These are phyloP conservation scores for Acleris literana DNA, from an alignment of 2,888 invertebrate genomes.

Conservation along the genomic window DNA sequence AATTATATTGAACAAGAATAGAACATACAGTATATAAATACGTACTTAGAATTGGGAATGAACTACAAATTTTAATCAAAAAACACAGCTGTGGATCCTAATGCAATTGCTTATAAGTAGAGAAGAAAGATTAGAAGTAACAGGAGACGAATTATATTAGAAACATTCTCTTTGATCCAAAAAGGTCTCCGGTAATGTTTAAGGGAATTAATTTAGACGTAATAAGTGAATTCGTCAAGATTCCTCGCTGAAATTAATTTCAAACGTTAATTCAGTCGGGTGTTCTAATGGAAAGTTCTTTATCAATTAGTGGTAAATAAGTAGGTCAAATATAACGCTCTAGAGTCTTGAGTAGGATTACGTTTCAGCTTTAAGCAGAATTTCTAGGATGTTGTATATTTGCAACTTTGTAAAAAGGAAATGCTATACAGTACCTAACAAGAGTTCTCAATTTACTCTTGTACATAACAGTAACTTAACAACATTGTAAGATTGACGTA, in stretches of 20 bases:
- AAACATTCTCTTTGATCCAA: slow-evolving; percentile 54
- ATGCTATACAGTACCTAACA: slow-evolving; percentile 13
- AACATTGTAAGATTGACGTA: slow-evolving; percentile 10
- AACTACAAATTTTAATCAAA: not conserved
- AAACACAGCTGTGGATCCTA: not conserved
- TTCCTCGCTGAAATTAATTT: slow-evolving; percentile 56
- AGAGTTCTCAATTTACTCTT: slow-evolving; percentile 7
- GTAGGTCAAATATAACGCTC: slow-evolving; percentile 17
- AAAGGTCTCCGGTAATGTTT: slow-evolving; percentile 53
- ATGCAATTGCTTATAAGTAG: slow-evolving; percentile 40
- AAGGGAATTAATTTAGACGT: slow-evolving; percentile 57
- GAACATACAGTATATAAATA: no score
- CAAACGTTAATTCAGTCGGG: slow-evolving; percentile 51
- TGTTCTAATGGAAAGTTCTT: slow-evolving; percentile 47
- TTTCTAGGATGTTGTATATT: slow-evolving; percentile 15
- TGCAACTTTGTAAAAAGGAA: slow-evolving; percentile 26
- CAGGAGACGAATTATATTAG: slow-evolving; percentile 66
- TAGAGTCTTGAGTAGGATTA: slow-evolving; percentile 6
- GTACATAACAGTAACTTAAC: slow-evolving; percentile 16
- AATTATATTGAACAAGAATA: no score
- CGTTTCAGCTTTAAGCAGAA: slow-evolving; percentile 7
- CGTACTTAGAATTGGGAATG: not conserved
- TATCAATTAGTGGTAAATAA: slow-evolving; percentile 32
- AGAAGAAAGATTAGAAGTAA: slow-evolving; percentile 57
- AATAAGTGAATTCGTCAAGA: slow-evolving; percentile 63